Evolutionary conservation across 2,113 vertebrate genomes (phyloP).

Genomic region (Varanus komodoensis): DNA sequence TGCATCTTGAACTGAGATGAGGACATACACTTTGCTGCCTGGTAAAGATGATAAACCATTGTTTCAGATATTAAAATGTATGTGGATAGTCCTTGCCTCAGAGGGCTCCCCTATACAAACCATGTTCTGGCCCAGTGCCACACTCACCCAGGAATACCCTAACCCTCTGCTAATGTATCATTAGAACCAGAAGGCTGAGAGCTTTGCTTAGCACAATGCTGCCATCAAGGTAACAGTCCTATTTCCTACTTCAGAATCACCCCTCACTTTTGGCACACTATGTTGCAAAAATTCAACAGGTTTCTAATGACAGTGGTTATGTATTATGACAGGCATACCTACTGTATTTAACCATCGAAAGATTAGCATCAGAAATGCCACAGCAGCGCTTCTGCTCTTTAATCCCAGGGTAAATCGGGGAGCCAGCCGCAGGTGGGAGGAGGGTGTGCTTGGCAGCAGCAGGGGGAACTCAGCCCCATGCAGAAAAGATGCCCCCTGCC

Average conservation of each 20-base stretch:
- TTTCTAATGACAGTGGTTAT: not conserved
- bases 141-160: not conserved
- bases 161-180: not conserved
- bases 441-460: not conserved
- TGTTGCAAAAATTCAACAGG: not conserved
- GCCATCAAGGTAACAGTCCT: not conserved
- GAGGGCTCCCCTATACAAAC: not conserved
- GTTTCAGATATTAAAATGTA: not conserved
- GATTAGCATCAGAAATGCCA: not conserved
- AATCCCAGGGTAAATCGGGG: not conserved
- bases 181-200: not conserved
- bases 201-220: not conserved
- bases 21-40: not conserved
- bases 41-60: not conserved
- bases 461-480: not conserved
- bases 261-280: not conserved
- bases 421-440: too few species aligned
- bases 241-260: not conserved
- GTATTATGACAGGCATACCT: slow-evolving; percentile 7
- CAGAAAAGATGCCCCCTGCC: not conserved
- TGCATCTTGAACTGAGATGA: not conserved
- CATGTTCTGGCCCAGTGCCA: not conserved
- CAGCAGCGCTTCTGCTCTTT: not conserved
- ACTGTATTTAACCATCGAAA: slow-evolving; percentile 19
- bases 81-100: not conserved